Evolutionary conservation across 2,797 vertebrate species (phyloP), one percentile per base, ranked within the genome.

Genomic region (Muscicapa comitata): DNA sequence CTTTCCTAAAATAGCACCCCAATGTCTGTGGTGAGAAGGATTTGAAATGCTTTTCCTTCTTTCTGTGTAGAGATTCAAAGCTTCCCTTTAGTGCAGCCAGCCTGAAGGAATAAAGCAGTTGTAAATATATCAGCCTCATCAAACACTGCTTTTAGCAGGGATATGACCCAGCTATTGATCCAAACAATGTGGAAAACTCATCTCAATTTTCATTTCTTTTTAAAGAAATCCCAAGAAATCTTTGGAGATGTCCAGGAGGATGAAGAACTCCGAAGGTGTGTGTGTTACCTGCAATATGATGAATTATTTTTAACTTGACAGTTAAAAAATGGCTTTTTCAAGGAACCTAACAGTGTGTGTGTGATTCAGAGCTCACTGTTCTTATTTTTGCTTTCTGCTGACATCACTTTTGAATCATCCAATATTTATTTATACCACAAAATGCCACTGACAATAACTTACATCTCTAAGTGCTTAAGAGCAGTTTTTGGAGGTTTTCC

Each of bases 241-340:
- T 97, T 98, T 92, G 94, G 94, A 90, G 98, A 98, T 61, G 96
- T 98, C 10, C 98, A 98, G 70, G 98, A 98, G 59, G 99, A 99
- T 68, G 98, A 98, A 84, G 98, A 98, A 28, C 97, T 99, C 40
- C 98, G 97, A 97, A 99, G 99, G 99, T 99, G 97, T 7, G 77
- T 42, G 63, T 59, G 17, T 88, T 65, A 9, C 13, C 28, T 70
- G 18, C 3, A 23, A 37, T 19, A 5, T 1, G 3, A 24, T 3
- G 2, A 72, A 66, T 75, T 77, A 40, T 66, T 90, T 54, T 47
- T 78, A 90, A 21, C 9, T 51, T 59, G 9, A n/a, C 79, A 67
- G 11, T 45, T 88, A n/a, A 71, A 50, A 71, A 47, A 21, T 66
- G 59, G 13, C 45, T 71, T 40, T 85, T 47, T 62, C 18, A 70